Base-by-base conservation (phyloP, 2,113 vertebrate genomes). In the Siniperca knerii region DNA sequence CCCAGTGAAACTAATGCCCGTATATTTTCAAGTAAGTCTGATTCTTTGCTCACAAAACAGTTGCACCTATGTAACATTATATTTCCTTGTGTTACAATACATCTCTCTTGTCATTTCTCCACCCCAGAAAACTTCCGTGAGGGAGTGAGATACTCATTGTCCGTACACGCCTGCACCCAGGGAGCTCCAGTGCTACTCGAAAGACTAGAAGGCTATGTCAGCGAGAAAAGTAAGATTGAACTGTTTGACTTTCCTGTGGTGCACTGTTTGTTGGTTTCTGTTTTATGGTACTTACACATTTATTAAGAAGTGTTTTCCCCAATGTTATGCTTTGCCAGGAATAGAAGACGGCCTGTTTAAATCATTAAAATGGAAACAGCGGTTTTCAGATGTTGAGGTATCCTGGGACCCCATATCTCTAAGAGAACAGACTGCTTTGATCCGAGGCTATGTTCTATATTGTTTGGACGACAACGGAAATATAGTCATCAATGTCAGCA, bases 161-260 rank as follows among this genome's bases (percentile, higher is more conserved):
- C 94, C 0, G 44, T 96, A 29, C 94, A 90, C 4, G 88, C 79
- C 89, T 96, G 95, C 86, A 92, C 89, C 10, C 37, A n/a, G 4
- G 74, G 20, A 23, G 78, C 87, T 20, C 86, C 89, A 6, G 18
- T 85, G 68, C 79, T 95, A 1, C 75, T 95, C 0, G 77, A 92
- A 21, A 92, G 54, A 60, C 83, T 52, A 64, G 86, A 95, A 52
- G 94, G 90, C 3, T 96, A 95, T 42, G 54, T 83, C 21, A 21
- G 21, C 5, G 93, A 96, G 81, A 40, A 37, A 44, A 9, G 95
- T 96, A 75, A 87, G 93, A 54, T 16, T 18, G 8, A 46, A 44
- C 1, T 33, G 1, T 67, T 8, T 21, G 12, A 44, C 0, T 35
- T 25, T 29, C 29, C 3, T n/a, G 58, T 46, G 5, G 2, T 3